These are phyloP conservation scores for Mormyrops boulengeri DNA, from an alignment of 2,797 vertebrate species.

Conservation along the genomic window DNA sequence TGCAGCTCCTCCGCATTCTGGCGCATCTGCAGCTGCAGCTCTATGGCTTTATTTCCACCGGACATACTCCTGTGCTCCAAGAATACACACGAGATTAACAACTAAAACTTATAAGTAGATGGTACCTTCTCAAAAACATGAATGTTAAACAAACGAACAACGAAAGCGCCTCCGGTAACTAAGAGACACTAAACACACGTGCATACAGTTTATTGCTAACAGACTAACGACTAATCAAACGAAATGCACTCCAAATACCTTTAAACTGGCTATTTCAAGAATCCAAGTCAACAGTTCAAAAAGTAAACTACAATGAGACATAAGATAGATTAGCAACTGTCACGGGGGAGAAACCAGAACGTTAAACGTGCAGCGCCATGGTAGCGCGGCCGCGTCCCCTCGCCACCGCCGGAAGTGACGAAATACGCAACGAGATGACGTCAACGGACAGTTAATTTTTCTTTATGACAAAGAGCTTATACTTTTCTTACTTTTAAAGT, in stretches of 20 bases:
- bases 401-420: slow-evolving; percentile 36
- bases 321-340: not conserved
- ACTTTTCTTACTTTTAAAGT: not conserved
- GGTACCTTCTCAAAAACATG: not conserved
- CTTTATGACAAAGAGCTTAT: not conserved
- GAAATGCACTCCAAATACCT: slow-evolving; percentile 4
- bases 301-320: not conserved
- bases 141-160: not conserved
- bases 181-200: not conserved
- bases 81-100: not conserved
- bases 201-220: not conserved
- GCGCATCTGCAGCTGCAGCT: slow-evolving; percentile 84
- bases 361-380: slow-evolving; percentile 58
- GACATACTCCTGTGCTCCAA: slow-evolving; percentile 60
- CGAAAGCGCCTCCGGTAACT: not conserved
- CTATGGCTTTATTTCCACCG: slow-evolving; percentile 70
- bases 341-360: slow-evolving; percentile 17
- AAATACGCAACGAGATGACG: not conserved
- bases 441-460: not conserved
- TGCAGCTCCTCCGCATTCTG: slow-evolving; percentile 90
- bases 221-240: not conserved
- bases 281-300: not conserved
- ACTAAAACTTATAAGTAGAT: not conserved
- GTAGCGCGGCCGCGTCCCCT: slow-evolving; percentile 48
- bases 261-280: not conserved